Percentiles rank a stretch among this genome's conserved stretches.
phyloP scores from a whole-genome alignment of 2,797 vertebrate genomes.

The Merluccius polli region DNA sequence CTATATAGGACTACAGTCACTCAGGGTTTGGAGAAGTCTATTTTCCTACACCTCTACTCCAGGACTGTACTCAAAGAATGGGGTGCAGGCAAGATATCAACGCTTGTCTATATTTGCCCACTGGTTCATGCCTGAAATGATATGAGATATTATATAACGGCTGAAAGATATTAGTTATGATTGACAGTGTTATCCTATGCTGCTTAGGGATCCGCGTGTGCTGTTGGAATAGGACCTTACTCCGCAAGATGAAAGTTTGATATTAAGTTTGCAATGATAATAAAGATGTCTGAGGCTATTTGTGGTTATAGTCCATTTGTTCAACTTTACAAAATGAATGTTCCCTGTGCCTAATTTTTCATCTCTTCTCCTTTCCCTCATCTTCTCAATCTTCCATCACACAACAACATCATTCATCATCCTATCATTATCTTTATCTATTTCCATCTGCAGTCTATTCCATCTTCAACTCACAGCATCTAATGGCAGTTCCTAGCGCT shows the following conservation, averaged over 20 bases:
- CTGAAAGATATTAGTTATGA: not conserved
- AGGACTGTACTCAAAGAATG: not conserved
- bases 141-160: not conserved
- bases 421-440: not conserved
- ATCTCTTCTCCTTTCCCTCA: not conserved
- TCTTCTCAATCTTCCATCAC: not conserved
- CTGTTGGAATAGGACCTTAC: not conserved
- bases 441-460: not conserved
- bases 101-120: not conserved
- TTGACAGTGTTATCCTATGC: not conserved
- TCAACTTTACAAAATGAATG: not conserved
- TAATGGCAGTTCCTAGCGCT: not conserved
- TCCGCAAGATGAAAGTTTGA: not conserved
- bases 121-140: not conserved
- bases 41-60: no score
- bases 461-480: not conserved
- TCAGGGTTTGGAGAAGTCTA: not conserved
- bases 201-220: not conserved
- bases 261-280: conserved; percentile 1
- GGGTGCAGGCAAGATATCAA: not conserved
- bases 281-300: not conserved
- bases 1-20: not conserved
- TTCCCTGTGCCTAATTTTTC: not conserved
- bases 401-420: not conserved
- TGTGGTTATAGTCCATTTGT: not conserved